Percentiles rank a stretch among this genome's conserved stretches.
These are phyloP conservation scores for Cyrtodaria siliqua DNA, from an alignment of 2,888 invertebrate species.

Conservation along the genomic window DNA sequence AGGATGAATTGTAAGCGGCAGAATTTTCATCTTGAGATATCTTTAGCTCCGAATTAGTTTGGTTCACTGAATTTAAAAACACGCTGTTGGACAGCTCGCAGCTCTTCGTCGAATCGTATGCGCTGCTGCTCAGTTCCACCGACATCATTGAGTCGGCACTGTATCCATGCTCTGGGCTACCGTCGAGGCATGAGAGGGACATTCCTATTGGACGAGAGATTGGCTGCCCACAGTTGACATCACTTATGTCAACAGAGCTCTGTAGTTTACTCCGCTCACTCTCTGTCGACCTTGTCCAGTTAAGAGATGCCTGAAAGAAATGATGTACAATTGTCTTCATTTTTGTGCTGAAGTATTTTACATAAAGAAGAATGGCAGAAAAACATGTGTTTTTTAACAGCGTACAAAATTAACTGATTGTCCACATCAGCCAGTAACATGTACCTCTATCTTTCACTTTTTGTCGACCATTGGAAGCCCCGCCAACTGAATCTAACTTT, in stretches of 20 bases:
- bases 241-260: slow-evolving; percentile 25
- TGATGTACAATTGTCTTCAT: too few relatives aligned
- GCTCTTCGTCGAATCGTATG: background rate
- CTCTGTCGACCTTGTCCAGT: slow-evolving; percentile 66
- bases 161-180: slow-evolving; percentile 4
- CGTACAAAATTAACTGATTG: too few relatives aligned
- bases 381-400: too few relatives aligned
- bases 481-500: too few relatives aligned
- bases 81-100: background rate
- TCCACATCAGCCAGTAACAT: too few relatives aligned
- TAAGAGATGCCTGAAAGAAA: slow-evolving; percentile 72
- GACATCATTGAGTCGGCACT: slow-evolving; percentile 17
- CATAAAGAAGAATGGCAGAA: too few relatives aligned
- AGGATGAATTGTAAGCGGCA: background rate
- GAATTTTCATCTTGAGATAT: background rate
- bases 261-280: slow-evolving; percentile 33
- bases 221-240: slow-evolving; percentile 18
- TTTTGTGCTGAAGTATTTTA: too few relatives aligned
- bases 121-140: background rate
- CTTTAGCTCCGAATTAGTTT: background rate
- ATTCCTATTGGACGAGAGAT: slow-evolving; percentile 16
- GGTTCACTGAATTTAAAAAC: background rate
- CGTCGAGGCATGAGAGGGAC: slow-evolving; percentile 11
- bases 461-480: too few relatives aligned
- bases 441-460: too few relatives aligned